These are phyloP conservation scores for Bombyx huttoni DNA, from an alignment of 2,888 invertebrate species.

Conservation along the genomic window DNA sequence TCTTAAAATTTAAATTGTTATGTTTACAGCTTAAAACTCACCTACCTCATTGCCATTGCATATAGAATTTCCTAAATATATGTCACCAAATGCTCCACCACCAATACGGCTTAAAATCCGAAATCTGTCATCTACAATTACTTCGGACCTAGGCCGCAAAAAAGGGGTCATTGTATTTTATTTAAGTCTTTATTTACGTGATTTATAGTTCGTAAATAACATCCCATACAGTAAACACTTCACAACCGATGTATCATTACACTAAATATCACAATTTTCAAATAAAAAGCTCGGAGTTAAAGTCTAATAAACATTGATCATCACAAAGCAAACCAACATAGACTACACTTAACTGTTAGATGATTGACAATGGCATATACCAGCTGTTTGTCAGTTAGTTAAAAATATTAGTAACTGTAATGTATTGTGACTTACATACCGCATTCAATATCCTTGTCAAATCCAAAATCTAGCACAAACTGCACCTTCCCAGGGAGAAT, in stretches of 20 bases:
- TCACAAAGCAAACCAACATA: too few relatives aligned
- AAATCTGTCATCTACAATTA: constrained; percentile 75
- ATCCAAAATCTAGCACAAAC: too few relatives aligned
- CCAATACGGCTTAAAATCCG: constrained; percentile 94
- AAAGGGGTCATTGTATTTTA: neutral
- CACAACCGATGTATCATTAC: neutral
- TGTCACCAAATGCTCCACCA: constrained; percentile 98
- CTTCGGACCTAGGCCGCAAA: neutral
- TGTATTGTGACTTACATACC: too few relatives aligned
- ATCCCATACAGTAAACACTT: neutral
- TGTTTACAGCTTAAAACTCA: constrained; percentile 9
- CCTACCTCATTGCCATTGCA: constrained; percentile 87
- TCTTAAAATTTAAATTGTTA: constrained; percentile 3
- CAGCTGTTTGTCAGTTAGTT: too few relatives aligned
- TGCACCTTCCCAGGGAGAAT: too few relatives aligned
- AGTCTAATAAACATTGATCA: too few relatives aligned
- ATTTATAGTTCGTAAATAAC: neutral
- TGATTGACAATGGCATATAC: too few relatives aligned
- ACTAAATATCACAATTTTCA: neutral
- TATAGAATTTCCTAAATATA: constrained; percentile 90
- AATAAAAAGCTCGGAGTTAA: neutral
- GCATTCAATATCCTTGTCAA: too few relatives aligned
- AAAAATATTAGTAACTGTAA: too few relatives aligned
- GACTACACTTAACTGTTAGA: too few relatives aligned
- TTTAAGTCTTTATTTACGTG: neutral